phyloP scores from a whole-genome alignment of 2,113 vertebrate species.

The Dasyornis broadbenti region DNA sequence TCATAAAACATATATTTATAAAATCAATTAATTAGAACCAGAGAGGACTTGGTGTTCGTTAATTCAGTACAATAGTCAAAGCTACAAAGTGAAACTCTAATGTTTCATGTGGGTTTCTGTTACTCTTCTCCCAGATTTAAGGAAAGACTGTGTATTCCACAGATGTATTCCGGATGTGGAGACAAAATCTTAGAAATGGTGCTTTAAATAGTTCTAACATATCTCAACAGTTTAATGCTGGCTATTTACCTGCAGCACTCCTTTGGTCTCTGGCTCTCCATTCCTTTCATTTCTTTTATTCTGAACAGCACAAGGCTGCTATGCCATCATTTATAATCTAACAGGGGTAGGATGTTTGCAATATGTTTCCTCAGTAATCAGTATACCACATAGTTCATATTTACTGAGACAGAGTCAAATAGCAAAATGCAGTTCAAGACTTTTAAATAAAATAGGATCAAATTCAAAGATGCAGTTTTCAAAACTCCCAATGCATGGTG shows the following conservation, averaged over 20 bases:
- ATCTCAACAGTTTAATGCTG: neutral
- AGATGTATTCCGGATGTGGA: neutral
- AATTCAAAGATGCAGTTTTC: neutral
- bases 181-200: neutral
- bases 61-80: neutral
- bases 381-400: neutral
- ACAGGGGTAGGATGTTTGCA: neutral
- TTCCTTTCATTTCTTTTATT: neutral
- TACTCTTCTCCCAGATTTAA: neutral
- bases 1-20: neutral
- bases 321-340: neutral
- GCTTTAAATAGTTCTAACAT: neutral
- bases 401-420: neutral
- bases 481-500: neutral
- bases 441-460: neutral
- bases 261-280: neutral
- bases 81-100: neutral
- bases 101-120: neutral
- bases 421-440: neutral
- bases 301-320: neutral
- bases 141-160: neutral
- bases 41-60: neutral
- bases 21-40: neutral
- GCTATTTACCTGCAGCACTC: neutral
- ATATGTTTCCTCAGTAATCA: neutral